phyloP scores from a whole-genome alignment of 2,113 vertebrate genomes.

The Rallus limicola region DNA sequence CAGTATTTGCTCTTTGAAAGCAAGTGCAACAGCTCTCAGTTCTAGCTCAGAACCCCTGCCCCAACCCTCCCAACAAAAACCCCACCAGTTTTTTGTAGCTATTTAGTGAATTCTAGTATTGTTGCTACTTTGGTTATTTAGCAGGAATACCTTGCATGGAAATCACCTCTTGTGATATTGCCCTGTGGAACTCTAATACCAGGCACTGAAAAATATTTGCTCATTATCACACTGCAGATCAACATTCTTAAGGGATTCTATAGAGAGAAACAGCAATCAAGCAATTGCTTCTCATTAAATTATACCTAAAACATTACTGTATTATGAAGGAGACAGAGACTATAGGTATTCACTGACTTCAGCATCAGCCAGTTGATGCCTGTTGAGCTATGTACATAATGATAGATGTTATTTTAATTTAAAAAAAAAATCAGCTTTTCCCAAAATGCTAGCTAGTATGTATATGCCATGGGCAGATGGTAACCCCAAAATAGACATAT shows the following conservation, averaged over 20 bases:
- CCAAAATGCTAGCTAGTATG: neutral
- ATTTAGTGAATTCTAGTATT: neutral
- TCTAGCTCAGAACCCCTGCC: neutral
- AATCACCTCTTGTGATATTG: neutral
- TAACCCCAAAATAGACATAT: neutral
- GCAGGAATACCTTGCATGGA: neutral
- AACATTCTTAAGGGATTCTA: neutral
- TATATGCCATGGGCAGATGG: neutral
- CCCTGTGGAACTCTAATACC: neutral
- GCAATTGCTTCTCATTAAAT: conserved; percentile 1
- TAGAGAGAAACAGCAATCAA: neutral
- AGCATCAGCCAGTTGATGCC: neutral
- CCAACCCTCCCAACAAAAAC: neutral
- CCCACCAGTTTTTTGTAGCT: neutral
- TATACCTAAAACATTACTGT: neutral
- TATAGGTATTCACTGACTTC: neutral
- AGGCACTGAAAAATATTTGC: conserved; percentile 7
- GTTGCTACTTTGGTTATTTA: neutral
- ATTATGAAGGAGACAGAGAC: neutral
- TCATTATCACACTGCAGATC: neutral
- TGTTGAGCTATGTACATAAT: neutral
- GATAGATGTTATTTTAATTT: neutral
- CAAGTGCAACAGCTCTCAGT: neutral
- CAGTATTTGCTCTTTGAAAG: neutral
- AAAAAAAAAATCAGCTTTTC: neutral